These are phyloP conservation scores for Pachydiplax longipennis DNA, from an alignment of 2,888 invertebrate species.

Conservation along the genomic window DNA sequence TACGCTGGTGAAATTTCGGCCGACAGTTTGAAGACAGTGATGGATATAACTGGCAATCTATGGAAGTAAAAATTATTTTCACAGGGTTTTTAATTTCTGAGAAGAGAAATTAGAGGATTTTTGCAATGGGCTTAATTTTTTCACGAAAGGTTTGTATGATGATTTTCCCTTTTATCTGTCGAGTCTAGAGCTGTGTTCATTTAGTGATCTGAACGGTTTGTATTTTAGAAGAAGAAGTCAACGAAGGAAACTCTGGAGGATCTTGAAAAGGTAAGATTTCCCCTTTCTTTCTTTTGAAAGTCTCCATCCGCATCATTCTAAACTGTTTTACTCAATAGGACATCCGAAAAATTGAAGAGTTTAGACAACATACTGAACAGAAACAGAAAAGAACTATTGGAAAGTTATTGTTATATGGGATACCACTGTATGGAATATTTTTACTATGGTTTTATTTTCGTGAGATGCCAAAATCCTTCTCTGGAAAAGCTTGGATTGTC, in stretches of 20 bases:
- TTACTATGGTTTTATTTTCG: slow-evolving; percentile 81
- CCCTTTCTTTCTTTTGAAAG: neutral
- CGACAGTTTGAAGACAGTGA: neutral
- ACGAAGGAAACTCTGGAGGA: slow-evolving; percentile 69
- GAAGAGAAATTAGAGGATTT: neutral
- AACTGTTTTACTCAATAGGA: slow-evolving; percentile 61
- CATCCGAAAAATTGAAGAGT: slow-evolving; percentile 81
- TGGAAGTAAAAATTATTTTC: neutral
- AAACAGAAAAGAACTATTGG: slow-evolving; percentile 83
- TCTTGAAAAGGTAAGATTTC: slow-evolving; percentile 67
- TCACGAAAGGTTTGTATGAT: neutral
- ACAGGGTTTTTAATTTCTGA: neutral
- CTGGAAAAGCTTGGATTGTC: slow-evolving; percentile 77
- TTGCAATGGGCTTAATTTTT: slow-evolving; percentile 27
- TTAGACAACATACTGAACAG: slow-evolving; percentile 80
- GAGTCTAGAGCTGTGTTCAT: neutral
- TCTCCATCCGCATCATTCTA: neutral
- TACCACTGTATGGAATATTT: slow-evolving; percentile 68
- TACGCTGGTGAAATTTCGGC: neutral
- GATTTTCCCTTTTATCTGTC: neutral
- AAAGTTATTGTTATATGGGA: slow-evolving; percentile 70
- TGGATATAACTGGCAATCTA: neutral
- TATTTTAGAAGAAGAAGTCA: slow-evolving; percentile 66
- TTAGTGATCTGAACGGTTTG: slow-evolving; percentile 11
- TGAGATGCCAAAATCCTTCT: slow-evolving; percentile 78